Evolutionary conservation across 2,797 vertebrate genomes (phyloP).

Genomic region (Pelobates cultripes): DNA sequence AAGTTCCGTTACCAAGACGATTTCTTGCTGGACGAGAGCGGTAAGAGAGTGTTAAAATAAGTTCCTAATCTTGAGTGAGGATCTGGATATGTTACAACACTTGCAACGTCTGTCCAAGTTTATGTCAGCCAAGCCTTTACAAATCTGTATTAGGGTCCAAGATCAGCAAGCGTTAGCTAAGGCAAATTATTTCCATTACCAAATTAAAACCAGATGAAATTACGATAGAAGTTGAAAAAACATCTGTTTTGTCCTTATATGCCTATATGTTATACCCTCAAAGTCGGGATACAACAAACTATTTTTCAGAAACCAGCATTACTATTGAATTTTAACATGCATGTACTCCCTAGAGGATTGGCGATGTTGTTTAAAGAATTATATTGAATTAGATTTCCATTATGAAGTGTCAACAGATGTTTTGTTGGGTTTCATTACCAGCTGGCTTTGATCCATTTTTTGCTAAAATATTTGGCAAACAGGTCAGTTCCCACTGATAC

Average conservation of each 20-base stretch:
- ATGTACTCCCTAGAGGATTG: no score
- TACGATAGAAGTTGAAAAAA: slow-evolving; percentile 12
- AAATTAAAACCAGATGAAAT: slow-evolving; percentile 67
- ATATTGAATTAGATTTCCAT: background rate
- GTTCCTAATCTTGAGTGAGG: slow-evolving; percentile 58
- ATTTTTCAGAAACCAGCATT: no score
- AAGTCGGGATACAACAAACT: no score
- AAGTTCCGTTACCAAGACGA: slow-evolving; percentile 99
- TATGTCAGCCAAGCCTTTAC: slow-evolving; percentile 57
- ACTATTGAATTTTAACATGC: no score
- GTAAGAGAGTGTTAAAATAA: slow-evolving; percentile 74
- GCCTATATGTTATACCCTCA: background rate
- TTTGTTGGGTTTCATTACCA: background rate
- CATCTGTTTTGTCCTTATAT: background rate
- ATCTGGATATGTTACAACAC: slow-evolving; percentile 58
- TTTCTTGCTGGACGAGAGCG: slow-evolving; percentile 95
- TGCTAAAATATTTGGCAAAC: background rate
- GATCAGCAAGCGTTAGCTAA: slow-evolving; percentile 57
- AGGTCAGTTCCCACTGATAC: background rate
- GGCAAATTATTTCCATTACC: slow-evolving; percentile 64
- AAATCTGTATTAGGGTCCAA: slow-evolving; percentile 61
- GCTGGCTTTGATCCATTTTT: background rate
- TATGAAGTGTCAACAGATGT: background rate
- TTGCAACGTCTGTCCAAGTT: slow-evolving; percentile 57
- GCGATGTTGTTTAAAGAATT: background rate